Conservation (phyloP, 1,140 invertebrate genomes). For the Pogonomyrmex californicus region DNA sequence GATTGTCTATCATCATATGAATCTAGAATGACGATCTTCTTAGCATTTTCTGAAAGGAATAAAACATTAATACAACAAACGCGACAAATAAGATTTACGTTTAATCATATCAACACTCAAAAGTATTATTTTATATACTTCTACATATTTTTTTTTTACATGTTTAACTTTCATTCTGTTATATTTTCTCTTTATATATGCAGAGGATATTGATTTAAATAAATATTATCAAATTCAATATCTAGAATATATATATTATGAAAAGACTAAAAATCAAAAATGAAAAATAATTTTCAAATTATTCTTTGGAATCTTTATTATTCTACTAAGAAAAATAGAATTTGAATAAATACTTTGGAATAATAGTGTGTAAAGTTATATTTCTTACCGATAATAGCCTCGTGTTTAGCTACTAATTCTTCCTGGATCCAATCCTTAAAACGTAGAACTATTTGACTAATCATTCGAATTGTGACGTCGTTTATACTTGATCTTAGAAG, state of each 20-base stretch:
- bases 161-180: too few species aligned
- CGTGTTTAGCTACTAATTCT: constrained; percentile 78
- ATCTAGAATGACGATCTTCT: constrained; percentile 80
- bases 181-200: too few species aligned
- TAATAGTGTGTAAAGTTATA: background rate
- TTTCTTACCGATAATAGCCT: constrained; percentile 81
- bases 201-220: too few species aligned
- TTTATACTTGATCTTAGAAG: constrained; percentile 79
- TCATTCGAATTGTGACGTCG: constrained; percentile 79
- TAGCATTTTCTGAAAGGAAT: constrained; percentile 82
- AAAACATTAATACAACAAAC: background rate
- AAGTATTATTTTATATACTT: too few species aligned
- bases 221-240: too few species aligned
- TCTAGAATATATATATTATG: too few species aligned
- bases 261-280: too few species aligned
- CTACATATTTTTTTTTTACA: too few species aligned
- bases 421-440: constrained; percentile 79
- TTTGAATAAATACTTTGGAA: too few species aligned
- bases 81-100: background rate
- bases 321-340: too few species aligned
- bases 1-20: constrained; percentile 78
- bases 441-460: constrained; percentile 81
- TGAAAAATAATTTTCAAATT: too few species aligned
- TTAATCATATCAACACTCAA: background rate
- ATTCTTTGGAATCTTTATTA: too few species aligned